A percentile compares a stretch with the other conserved stretches of the same genome.
Conservation (phyloP, 2,113 vertebrate species). For the Bothrops jararaca region DNA sequence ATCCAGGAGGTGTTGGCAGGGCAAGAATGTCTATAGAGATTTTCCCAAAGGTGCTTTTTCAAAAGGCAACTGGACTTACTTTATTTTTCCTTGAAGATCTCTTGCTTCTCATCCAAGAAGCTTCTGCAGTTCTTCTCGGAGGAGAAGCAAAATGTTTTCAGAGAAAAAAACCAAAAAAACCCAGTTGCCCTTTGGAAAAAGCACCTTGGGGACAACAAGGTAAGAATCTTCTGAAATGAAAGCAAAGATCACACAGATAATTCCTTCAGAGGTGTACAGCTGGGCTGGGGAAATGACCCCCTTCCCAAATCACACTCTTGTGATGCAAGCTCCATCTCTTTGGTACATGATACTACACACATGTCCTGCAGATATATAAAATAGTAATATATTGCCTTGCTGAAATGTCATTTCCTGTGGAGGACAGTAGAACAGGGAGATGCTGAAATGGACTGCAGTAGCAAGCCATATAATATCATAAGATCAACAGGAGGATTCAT, state of each 20-base stretch:
- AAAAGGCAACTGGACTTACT: no score
- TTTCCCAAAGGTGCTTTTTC: no score
- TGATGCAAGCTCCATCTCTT: neutral
- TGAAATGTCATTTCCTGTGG: neutral
- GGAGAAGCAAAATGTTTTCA: neutral
- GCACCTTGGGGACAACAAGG: neutral
- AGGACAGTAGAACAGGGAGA: neutral
- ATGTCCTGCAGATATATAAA: neutral
- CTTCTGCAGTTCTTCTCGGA: neutral
- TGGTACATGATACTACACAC: neutral
- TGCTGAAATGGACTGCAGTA: neutral
- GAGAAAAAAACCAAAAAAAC: no score
- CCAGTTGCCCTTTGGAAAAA: no score
- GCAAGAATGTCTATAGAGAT: neutral
- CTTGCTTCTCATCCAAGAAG: no score
- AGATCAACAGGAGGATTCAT: neutral
- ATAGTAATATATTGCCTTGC: neutral
- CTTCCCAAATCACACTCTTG: neutral
- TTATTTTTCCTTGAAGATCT: no score
- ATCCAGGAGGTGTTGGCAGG: neutral
- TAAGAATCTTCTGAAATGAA: neutral
- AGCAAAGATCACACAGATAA: neutral
- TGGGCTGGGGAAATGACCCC: neutral
- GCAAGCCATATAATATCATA: neutral
- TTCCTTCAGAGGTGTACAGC: neutral